Evolutionary conservation across 2,888 invertebrate species (phyloP), one percentile per base, ranked within the genome.

Genomic region (Caenorhabditis sulstoni): DNA sequence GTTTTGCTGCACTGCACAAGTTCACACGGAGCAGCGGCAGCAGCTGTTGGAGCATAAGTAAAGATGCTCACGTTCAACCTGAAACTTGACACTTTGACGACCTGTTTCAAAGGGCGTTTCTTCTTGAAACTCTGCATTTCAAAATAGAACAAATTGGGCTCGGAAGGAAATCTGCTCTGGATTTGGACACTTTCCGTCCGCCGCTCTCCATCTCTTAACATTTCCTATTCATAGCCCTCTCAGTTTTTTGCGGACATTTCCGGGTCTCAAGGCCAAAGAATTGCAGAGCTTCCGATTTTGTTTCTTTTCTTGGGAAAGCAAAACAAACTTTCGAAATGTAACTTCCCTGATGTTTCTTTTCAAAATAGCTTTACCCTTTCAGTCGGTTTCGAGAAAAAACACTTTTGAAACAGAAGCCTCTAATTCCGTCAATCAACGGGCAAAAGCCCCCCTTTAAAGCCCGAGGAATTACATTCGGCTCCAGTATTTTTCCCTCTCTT

Each of bases 181-280:
- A 29, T 29, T 29, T 29, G 29, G 29, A 29, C 29, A 29, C 29
- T 29, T 29, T 29, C 4, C 49, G 47, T 49, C 49, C 58, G 22
- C 57, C 55, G 20, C 53, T 41, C 18, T 5, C 45, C n/a, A n/a
- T 45, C 71, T 47, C 62, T 62, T 62, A 73, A 64, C 58, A 73
- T 73, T 73, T 57, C 44, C 57, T 58, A 73, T 73, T 73, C 73
- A 73, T 73, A 73, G 73, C 73, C 22, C n/a, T 67, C 57, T 57
- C 58, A 35, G 5, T 47, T 61, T 68, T 67, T 53, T 53, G 20
- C 61, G 52, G 44, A 11, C 12, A 61, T 70, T 70, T 70, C 70
- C 70, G 61, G 52, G 59, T 14, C 23, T 52, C 41, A 39, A 49
- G 49, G 37, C 3, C n/a, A 14, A 29, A 11, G 11, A 49, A 49